Base-by-base conservation (phyloP, 2,797 vertebrate genomes). In the Sebastes hubbsi region DNA sequence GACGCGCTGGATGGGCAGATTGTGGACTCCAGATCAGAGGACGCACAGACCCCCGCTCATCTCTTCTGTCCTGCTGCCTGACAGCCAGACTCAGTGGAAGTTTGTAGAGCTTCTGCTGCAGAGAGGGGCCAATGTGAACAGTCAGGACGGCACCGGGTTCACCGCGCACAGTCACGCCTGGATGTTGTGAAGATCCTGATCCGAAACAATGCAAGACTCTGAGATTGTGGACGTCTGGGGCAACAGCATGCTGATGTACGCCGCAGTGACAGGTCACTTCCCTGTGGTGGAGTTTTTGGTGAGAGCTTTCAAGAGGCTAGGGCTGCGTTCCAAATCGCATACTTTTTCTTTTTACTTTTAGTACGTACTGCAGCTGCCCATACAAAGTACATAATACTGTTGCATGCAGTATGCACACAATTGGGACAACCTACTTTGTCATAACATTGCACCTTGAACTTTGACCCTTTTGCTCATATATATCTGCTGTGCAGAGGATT, bases 1-100 rank as follows among this genome's bases (percentile, higher is more conserved):
- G 95, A 96, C 65, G 94, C 94, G 13, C 88, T 95, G 72, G 94
- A 96, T 52, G 94, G 93, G 5, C 86, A 94, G 42, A 94, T 95
- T 2, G 81, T 95, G 27, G 92, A 96, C 71, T 94, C 90, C 2
- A 85, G 78, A 69, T 89, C 89, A 1, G 94, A 94, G 6, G 73
- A 84, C 20, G 91, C 91, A 1, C 91, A 91, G 75, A 96, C 34
- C 94, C 0, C 95, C 94, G 0, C 94, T 96, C 55, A 95, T 96
- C 66, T 92, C 88, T 0, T 92, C 95, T 0, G 0, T 36, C 34
- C 34, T 36, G 34, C 34, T 36, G 34, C 34, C 34, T 36, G 34
- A 36, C 2, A 30, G 70, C 0, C 76, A 68, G 6, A 63, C 77
- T 6, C 91, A 94, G 16, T 92, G 82, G 3, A 93, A 87, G 80